Evolutionary conservation across 2,113 vertebrate species (phyloP).

Genomic region (Dasyprocta punctata): DNA sequence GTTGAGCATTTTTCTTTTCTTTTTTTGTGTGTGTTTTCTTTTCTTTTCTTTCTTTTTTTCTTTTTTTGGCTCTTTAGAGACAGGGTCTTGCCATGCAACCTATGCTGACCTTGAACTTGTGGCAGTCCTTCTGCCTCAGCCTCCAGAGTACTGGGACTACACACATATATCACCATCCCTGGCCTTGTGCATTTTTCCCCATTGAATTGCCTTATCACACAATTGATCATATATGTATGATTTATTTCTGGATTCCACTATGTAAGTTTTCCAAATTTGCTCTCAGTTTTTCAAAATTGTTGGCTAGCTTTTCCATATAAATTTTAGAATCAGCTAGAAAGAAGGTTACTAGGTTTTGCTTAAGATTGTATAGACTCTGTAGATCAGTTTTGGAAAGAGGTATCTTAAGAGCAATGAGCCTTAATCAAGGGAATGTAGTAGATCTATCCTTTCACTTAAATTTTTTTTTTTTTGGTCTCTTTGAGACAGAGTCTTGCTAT

Average conservation of each 20-base stretch:
- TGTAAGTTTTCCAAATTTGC: neutral
- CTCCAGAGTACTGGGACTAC: neutral
- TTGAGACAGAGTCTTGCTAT: too few species aligned
- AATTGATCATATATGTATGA: neutral
- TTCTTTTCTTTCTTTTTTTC: neutral
- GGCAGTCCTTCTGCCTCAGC: neutral
- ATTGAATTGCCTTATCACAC: neutral
- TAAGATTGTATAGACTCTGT: neutral
- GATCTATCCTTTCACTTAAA: too few species aligned
- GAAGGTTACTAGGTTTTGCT: neutral
- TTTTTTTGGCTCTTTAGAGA: neutral
- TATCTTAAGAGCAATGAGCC: neutral
- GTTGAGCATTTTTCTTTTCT: neutral
- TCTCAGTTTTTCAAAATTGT: neutral
- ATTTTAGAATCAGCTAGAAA: slow-evolving; percentile 10
- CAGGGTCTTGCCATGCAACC: neutral
- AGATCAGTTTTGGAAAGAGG: neutral
- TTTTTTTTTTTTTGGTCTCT: too few species aligned
- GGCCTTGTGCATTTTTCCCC: neutral
- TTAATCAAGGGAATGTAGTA: too few species aligned
- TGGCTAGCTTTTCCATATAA: neutral
- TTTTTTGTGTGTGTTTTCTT: too few species aligned
- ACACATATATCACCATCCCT: neutral
- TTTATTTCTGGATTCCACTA: neutral
- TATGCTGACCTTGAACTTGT: neutral